Evolutionary conservation across 2,797 vertebrate genomes (phyloP), one percentile per base, ranked within the genome.

Genomic region (Lacerta agilis): DNA sequence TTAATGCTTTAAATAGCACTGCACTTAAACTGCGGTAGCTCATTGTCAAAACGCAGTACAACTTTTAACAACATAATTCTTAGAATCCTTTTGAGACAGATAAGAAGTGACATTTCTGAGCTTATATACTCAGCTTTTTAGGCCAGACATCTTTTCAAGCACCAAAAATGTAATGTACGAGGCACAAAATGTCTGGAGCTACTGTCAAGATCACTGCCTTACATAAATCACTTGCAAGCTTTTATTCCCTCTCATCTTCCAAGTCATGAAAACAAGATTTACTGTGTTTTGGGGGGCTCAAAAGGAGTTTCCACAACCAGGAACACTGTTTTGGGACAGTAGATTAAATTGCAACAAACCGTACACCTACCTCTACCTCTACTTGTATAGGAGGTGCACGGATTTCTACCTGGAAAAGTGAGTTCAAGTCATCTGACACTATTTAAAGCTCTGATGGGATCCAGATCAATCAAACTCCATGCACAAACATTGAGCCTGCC

Each of bases 1-100:
- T 87, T 87, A 92, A 93, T 84, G 90, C 11, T 49, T 49, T 76
- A 77, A 77, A 77, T 27, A 77, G 75, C 23, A 77, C 33, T 38
- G 76, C 18, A 66, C 20, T 86, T 45, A 58, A 71, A 79, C 6
- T n/a, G 23, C 33, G 33, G 29, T 64, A 87, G 29, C n/a, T 10
- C 71, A 73, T 86, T 80, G 72, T 83, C 55, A 49, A 66, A 78
- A 17, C 36, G 5, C 61, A 88, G 69, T 3, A 87, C 18, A 87
- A 71, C 71, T 17, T 49, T 17, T 3, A 2, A 25, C 45, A 45
- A 66, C 86, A 76, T 66, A 86, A 88, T 82, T 15, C 67, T 89
- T 89, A 80, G 77, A 77, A 41, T 41, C 80, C 69, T 45, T 89
- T 61, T 77, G n/a, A 92, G 92, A 78, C 0, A 82, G 38, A 82